Percentiles rank a stretch among this genome's conserved stretches.
Evolutionary conservation across 2,888 invertebrate genomes (phyloP).

Genomic region (Drosophila neotestacea): DNA sequence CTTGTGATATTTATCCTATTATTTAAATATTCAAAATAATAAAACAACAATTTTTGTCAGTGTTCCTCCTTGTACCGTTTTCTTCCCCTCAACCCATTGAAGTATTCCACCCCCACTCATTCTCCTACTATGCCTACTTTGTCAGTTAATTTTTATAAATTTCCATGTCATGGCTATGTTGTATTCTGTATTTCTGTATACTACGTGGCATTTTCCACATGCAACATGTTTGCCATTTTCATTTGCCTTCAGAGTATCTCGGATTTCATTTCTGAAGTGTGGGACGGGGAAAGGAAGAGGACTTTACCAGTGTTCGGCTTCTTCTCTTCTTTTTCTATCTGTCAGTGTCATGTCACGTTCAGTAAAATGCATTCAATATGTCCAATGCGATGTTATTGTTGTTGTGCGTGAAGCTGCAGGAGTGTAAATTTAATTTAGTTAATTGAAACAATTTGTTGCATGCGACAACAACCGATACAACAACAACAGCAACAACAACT

Average conservation of each 20-base stretch:
- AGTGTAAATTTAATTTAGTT: conserved; percentile 85
- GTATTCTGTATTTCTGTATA: conserved; percentile 30
- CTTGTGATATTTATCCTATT: not conserved
- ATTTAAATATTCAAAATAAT: not conserved
- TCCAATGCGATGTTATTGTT: conserved; percentile 54
- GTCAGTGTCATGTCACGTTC: conserved; percentile 82
- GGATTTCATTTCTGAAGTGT: conserved; percentile 36
- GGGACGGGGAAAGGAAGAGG: not conserved
- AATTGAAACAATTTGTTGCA: conserved; percentile 85
- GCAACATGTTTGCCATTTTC: conserved; percentile 75
- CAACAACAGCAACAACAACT: conserved; percentile 22
- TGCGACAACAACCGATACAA: conserved; percentile 62
- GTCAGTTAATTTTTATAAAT: conserved; percentile 79
- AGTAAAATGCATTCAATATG: conserved; percentile 74
- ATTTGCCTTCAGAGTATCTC: conserved; percentile 56
- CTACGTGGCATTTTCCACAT: conserved; percentile 51
- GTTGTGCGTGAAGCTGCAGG: conserved; percentile 70
- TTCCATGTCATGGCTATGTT: conserved; percentile 62
- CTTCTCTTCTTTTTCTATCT: conserved; percentile 65
- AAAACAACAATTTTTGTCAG: conserved; percentile 15
- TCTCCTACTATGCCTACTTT: conserved; percentile 51
- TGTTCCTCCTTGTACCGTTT: conserved; percentile 17
- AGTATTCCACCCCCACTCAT: not conserved
- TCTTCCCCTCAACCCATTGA: not conserved
- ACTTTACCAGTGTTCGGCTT: conserved; percentile 29